Percentiles rank a stretch among this genome's conserved stretches.
Conservation (phyloP, 2,797 vertebrate genomes). For the Myotis pilosus region DNA sequence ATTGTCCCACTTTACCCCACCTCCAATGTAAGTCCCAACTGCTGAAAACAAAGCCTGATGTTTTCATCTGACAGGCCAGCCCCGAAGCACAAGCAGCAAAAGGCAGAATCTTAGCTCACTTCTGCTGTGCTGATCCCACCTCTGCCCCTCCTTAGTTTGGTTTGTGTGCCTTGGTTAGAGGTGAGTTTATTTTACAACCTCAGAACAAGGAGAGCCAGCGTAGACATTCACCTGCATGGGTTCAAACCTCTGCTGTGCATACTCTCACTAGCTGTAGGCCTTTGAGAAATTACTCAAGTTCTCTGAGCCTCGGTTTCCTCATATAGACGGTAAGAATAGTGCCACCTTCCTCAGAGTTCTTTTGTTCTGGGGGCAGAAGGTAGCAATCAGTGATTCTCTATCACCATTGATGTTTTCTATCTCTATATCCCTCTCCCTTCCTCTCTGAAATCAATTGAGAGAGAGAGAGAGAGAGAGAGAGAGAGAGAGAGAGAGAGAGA, state of each 20-base stretch:
- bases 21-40: neutral
- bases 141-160: neutral
- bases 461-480: too few species aligned
- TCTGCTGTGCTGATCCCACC: neutral
- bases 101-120: neutral
- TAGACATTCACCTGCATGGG: fast-evolving
- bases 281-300: neutral
- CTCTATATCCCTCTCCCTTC: too few species aligned
- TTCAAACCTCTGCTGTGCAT: neutral
- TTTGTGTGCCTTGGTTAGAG: neutral
- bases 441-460: too few species aligned
- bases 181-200: neutral
- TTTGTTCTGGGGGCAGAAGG: neutral
- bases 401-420: too few species aligned
- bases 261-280: neutral
- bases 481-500: too few species aligned
- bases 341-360: neutral
- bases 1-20: neutral
- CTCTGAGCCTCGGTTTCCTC: neutral
- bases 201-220: neutral
- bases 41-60: neutral
- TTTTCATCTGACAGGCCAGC: neutral
- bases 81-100: neutral
- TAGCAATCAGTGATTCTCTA: too few species aligned
- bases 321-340: neutral